Evolutionary conservation across 2,797 vertebrate genomes (phyloP).

Genomic region (Spinus olivaceus): DNA sequence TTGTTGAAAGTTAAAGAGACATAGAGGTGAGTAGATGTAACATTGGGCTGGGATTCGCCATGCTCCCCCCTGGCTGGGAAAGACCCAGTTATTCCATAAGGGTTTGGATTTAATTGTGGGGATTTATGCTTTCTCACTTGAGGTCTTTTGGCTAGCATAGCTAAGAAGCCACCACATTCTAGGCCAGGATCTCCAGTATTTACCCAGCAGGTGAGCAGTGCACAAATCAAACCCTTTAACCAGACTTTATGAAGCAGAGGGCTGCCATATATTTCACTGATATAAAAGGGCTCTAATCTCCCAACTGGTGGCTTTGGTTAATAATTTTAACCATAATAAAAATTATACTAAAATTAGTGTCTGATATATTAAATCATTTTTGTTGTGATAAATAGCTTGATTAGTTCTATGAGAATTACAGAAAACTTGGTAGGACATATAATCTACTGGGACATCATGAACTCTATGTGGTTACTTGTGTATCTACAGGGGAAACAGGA

Average conservation of each 20-base stretch:
- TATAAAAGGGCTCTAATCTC: neutral
- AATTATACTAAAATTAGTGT: neutral
- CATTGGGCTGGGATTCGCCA: neutral
- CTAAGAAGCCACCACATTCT: neutral
- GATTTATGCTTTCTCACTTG: neutral
- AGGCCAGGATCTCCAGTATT: neutral
- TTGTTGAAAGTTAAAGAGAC: neutral
- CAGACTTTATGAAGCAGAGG: neutral
- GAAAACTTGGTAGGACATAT: neutral
- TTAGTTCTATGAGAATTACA: neutral
- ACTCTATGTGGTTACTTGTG: neutral
- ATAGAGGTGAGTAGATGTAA: neutral
- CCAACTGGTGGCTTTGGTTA: neutral
- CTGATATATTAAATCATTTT: neutral
- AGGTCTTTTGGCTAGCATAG: neutral
- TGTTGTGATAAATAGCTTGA: neutral
- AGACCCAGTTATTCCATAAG: neutral
- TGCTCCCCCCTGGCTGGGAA: neutral
- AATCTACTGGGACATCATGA: neutral
- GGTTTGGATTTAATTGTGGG: neutral
- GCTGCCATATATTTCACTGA: neutral
- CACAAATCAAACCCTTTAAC: neutral
- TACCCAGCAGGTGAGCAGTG: neutral
- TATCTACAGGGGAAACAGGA: neutral
- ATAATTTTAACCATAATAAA: neutral